Base-by-base conservation (phyloP, 2,113 vertebrate species). In the Spermophilus dauricus region DNA sequence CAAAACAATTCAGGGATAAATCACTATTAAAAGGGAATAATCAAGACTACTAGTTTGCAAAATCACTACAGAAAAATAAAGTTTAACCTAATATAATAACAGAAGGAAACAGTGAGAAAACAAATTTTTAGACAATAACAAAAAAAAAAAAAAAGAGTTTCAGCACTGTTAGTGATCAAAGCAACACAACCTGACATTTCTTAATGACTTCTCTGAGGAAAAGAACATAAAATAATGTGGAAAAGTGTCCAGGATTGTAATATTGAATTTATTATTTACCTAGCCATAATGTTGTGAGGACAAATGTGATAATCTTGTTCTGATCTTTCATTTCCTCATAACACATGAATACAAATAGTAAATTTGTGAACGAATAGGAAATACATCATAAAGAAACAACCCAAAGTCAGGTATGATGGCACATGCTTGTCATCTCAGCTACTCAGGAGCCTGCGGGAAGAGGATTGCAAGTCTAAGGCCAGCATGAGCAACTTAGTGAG, bases 11-110 rank as follows among this genome's bases (percentile, higher is more conserved):
- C 48, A 91, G 53, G 86, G 8, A 89, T 63, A 92, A 84, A 75
- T 42, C 61, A 95, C 30, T 69, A 77, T 53, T 45, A 76, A 82
- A 82, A 90, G n/a, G 96, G 39, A 96, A n/a, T 69, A n/a, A 76
- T n/a, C 58, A 89, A 78, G 34, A 86, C 30, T 83, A 61, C 26
- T 37, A 2, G 24, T 24, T 75, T 89, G 30, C 26, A 94, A 88
- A 94, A 95, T 81, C 73, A 96, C 65, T 22, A 95, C 24, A 39
- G 16, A 72, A 76, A 81, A 75, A 88, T 72, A 53, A 16, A 51
- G 48, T 81, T 96, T 56, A 75, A 53, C 89, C 70, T 89, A 72
- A 76, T 63, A 67, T 48, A 89, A 45, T 45, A 45, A 65, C 26
- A 72, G 24, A 84, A 86, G 5, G 63, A 67, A 93, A 70, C 32